Evolutionary conservation across 1,140 invertebrate species (phyloP).

Genomic region (Macrocentrus cingulum): DNA sequence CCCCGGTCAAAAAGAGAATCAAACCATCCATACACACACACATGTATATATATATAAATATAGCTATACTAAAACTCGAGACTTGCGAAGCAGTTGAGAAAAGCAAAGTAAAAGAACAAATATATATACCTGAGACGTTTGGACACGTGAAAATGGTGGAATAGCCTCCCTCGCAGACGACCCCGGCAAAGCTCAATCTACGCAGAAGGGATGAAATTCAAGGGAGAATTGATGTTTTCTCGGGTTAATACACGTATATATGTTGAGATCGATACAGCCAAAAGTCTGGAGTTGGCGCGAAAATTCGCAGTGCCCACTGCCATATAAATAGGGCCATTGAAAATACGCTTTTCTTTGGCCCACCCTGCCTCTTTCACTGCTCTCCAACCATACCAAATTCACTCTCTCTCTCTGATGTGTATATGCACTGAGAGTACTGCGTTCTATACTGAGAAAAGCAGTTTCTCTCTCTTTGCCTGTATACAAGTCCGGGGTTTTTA

Average conservation of each 20-base stretch:
- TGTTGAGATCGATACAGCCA: constrained; percentile 54
- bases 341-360: constrained; percentile 4
- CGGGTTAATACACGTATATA: no score
- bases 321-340: constrained; percentile 8
- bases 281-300: constrained; percentile 42
- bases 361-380: neutral
- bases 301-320: constrained; percentile 30
- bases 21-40: no score
- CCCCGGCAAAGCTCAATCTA: constrained; percentile 7
- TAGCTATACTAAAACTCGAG: no score
- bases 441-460: neutral
- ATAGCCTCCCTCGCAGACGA: neutral
- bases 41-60: no score
- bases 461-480: neutral
- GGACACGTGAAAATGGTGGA: neutral
- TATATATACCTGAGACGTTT: no score
- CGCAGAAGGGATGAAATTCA: neutral
- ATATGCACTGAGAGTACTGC: no score
- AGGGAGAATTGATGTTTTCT: constrained; percentile 16
- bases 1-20: no score
- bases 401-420: no score
- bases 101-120: no score
- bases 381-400: neutral
- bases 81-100: no score
- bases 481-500: no score